Base-by-base conservation (phyloP, 1,140 invertebrate genomes). In the Contarinia nasturtii region DNA sequence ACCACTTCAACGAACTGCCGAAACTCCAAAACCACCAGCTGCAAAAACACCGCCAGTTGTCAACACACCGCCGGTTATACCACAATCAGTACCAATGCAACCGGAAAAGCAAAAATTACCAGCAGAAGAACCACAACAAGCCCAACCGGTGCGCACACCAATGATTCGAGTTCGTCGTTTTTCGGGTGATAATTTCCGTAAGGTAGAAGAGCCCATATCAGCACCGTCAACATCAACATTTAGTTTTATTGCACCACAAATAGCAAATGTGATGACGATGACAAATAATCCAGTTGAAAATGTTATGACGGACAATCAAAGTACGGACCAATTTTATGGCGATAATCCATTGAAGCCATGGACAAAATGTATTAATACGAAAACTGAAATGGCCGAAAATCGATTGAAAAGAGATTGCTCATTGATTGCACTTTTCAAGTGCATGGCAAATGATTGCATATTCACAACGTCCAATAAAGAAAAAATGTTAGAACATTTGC, bases 381-480 rank as follows among this genome's bases (percentile, higher is more conserved):
- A 48, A 33, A 3, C 18, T 10, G 18, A 34, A 44, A 1, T 3
- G 2, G 2, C 14, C 12, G 15, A 8, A 11, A 8, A 44, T 14
- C 33, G 12, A 37, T 7, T 48, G n/a, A 8, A 18, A 20, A 10
- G 33, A 15, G 41, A 43, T 19, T 44, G 17, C 10, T 36, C 18
- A 15, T 37, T 48, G 12, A 27, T 14, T 33, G 36, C 40, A 27
- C 54, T 76, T 7, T 76, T 70, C 48, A 77, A 76, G 50, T 79
- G 76, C 49, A 75, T 76, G 66, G 57, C 53, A 4, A 58, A 57
- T 14, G 52, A 59, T 15, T 79, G 76, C 53, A 56, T 54, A 14
- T 77, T 64, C 45, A 64, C 67, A 0, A 70, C 67, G 0, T 66
- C 67, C 22, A 51, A 48, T 1, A 44, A 54, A 0, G 48, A 57